A percentile compares a stretch with the other conserved stretches of the same genome.
phyloP scores from a whole-genome alignment of 2,888 invertebrate species.

The Myathropa florea region DNA sequence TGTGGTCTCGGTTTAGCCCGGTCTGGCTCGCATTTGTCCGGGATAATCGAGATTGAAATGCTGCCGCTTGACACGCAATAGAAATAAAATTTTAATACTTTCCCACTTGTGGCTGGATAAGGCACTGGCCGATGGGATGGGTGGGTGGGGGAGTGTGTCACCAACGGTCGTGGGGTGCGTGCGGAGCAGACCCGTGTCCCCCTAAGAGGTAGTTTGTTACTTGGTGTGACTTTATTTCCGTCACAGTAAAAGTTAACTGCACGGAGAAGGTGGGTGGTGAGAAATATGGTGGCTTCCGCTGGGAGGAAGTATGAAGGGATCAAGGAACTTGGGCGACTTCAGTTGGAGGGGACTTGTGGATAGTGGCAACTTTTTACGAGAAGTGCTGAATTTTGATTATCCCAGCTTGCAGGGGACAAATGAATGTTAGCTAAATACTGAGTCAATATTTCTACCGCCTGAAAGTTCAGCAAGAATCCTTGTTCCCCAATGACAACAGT shows the following conservation, averaged over 20 bases:
- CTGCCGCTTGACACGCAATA: constrained; percentile 10
- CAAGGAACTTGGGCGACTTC: too few species aligned
- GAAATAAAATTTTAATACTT: constrained; percentile 11
- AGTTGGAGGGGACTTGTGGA: too few species aligned
- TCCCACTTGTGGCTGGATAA: not conserved
- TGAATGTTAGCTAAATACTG: too few species aligned
- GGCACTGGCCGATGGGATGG: too few species aligned
- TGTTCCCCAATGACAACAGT: too few species aligned
- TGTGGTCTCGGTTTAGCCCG: not conserved
- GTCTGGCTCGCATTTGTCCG: not conserved
- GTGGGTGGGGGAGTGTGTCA: not conserved
- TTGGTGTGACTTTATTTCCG: not conserved
- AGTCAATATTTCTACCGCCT: too few species aligned
- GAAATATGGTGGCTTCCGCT: too few species aligned
- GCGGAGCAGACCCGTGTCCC: not conserved
- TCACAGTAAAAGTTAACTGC: not conserved
- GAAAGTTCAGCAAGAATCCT: too few species aligned
- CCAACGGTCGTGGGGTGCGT: not conserved
- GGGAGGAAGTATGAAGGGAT: too few species aligned
- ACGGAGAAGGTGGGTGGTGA: not conserved
- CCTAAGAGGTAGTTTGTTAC: not conserved
- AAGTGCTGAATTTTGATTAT: too few species aligned
- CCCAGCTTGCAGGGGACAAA: too few species aligned
- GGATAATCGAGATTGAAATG: constrained; percentile 17
- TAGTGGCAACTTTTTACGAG: too few species aligned